phyloP scores from a whole-genome alignment of 2,797 vertebrate genomes.

The Ceryle rudis region DNA sequence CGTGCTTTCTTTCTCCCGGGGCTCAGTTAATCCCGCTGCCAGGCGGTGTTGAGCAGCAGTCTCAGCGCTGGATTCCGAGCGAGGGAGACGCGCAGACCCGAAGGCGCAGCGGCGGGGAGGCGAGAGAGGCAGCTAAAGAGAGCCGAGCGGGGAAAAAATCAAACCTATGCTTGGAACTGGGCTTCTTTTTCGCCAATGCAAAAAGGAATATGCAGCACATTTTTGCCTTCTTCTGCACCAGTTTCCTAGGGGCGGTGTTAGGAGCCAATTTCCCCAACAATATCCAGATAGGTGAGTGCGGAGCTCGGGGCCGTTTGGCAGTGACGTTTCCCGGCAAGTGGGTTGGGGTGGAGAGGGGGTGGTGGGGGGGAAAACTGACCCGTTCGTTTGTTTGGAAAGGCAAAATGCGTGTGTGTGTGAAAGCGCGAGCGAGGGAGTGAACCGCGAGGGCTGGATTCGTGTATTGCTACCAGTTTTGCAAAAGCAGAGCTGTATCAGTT shows the following conservation, averaged over 20 bases:
- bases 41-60: conserved; percentile 83
- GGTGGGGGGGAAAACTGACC: background rate
- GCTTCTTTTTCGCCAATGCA: conserved; percentile 96
- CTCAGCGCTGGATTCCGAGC: conserved; percentile 78
- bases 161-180: conserved; percentile 94
- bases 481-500: background rate
- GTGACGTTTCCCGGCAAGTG: background rate
- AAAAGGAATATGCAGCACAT: conserved; percentile 99
- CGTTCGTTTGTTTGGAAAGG: background rate
- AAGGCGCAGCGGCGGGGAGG: conserved; percentile 64
- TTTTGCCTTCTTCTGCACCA: conserved; percentile 97
- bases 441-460: background rate
- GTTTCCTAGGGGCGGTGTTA: conserved; percentile 98
- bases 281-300: conserved; percentile 97
- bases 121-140: conserved; percentile 70
- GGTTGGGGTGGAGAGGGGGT: background rate
- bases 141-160: conserved; percentile 69
- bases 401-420: background rate
- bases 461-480: background rate
- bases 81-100: conserved; percentile 68
- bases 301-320: background rate
- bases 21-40: conserved; percentile 85
- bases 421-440: background rate
- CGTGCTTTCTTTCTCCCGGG: conserved; percentile 66
- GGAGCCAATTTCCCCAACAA: conserved; percentile 99